Base-by-base conservation (phyloP, 1,140 invertebrate genomes). In the Scaptomyza graminum region DNA sequence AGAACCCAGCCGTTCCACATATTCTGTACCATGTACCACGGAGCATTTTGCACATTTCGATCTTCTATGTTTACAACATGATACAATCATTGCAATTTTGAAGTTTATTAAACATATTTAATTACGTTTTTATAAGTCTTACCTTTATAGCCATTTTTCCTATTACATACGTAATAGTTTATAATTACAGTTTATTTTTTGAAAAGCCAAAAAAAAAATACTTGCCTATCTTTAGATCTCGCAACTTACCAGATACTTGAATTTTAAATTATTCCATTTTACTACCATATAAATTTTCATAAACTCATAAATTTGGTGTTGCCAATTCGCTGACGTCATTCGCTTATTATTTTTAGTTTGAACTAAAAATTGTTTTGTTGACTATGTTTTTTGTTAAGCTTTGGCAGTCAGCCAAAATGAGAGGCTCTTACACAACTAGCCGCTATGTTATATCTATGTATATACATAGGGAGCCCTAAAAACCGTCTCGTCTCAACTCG, bases 341-440 rank as follows among this genome's bases (percentile, higher is more conserved):
- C 52, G 57, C 69, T 63, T 67, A 67, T 69, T 77, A 80, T 77
- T 76, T 76, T 76, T 70, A 77, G 64, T 77, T 67, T 52, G 18
- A 51, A 59, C 57, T 69, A 64, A 11, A 47, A 61, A 52, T 31
- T 34, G 31, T 39, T 61, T 69, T 80, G 67, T 77, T 77, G 72
- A 68, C 61, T 82, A 63, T 66, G 57, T 76, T 71, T 66, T 66
- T 50, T 31, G 57, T 52, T 63, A 47, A 55, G 72, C 41, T 47
- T 54, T 73, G 81, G 81, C 82, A 68, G 56, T 13, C 41, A 39
- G 77, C 81, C 81, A 85, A 34, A 8, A 8, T 9, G 59, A 57
- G 51, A 74, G 56, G 37, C 55, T 52, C 67, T 65, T 37, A 70
- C 25, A 51, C 60, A 68, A 59, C 69, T 57, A 50, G 44, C 46